Evolutionary conservation across 2,113 vertebrate genomes (phyloP).

Genomic region (Alligator mississippiensis): DNA sequence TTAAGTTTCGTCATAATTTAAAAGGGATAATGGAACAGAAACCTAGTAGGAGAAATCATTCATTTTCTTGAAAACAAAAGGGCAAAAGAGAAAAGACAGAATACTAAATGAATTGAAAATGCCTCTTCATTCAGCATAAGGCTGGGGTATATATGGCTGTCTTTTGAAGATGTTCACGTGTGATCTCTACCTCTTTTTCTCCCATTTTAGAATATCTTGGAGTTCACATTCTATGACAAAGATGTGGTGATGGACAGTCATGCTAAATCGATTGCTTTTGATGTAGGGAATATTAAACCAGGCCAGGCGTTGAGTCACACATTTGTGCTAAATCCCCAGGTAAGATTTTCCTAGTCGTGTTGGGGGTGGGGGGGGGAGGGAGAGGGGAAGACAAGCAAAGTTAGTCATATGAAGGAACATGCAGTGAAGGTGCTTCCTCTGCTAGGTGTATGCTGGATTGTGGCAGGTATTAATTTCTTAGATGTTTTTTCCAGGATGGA

Average conservation of each 20-base stretch:
- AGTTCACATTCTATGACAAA: slow-evolving; percentile 68
- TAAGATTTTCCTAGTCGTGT: neutral
- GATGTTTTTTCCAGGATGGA: too few species aligned
- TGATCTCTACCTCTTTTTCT: neutral
- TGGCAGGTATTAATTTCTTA: neutral
- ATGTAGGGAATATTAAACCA: slow-evolving; percentile 38
- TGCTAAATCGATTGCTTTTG: slow-evolving; percentile 46
- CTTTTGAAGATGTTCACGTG: neutral
- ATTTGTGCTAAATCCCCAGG: slow-evolving; percentile 36
- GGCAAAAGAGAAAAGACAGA: neutral
- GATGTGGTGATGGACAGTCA: slow-evolving; percentile 52
- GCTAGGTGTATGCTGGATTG: neutral
- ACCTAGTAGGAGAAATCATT: neutral
- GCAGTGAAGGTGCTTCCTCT: neutral
- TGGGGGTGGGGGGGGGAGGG: neutral
- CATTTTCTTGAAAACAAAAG: neutral
- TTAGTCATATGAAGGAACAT: neutral
- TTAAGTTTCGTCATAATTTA: neutral
- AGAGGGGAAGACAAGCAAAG: neutral
- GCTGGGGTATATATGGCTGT: neutral
- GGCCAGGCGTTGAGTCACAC: slow-evolving; percentile 1
- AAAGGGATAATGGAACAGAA: neutral
- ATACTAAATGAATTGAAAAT: neutral
- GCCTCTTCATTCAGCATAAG: neutral
- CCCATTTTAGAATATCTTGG: slow-evolving; percentile 66